These are phyloP conservation scores for Grapholita molesta DNA, from an alignment of 1,140 invertebrate species.

Conservation along the genomic window DNA sequence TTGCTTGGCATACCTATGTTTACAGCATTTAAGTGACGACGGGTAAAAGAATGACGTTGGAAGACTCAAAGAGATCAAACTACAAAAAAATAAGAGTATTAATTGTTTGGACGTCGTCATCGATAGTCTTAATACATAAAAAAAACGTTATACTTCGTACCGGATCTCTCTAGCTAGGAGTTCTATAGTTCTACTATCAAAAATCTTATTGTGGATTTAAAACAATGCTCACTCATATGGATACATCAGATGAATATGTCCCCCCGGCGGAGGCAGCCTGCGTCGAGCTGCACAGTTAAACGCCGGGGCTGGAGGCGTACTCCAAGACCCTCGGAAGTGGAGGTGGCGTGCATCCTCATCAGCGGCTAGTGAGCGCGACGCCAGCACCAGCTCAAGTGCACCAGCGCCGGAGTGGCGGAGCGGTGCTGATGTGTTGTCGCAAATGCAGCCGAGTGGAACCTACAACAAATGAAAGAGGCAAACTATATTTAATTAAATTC, in stretches of 20 bases:
- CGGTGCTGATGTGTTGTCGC: conserved; percentile 79
- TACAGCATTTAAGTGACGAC: no score
- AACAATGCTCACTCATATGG: conserved; percentile 75
- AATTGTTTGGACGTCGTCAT: no score
- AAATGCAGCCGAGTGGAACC: conserved; percentile 83
- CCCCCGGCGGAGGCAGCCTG: conserved; percentile 81
- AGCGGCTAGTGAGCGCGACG: conserved; percentile 76
- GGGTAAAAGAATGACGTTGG: no score
- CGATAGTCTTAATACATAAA: no score
- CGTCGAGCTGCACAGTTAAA: conserved; percentile 41
- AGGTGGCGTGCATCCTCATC: conserved; percentile 85
- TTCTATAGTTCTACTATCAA: not conserved
- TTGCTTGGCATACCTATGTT: no score
- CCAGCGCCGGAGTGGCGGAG: conserved; percentile 35
- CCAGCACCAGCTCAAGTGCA: conserved; percentile 69
- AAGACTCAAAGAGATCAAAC: no score
- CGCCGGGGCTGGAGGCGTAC: conserved; percentile 55
- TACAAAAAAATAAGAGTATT: no score
- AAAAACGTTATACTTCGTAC: no score
- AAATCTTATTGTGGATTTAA: not conserved
- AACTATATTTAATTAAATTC: no score
- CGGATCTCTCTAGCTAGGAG: no score
- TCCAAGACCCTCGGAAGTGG: conserved; percentile 84
- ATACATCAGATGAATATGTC: conserved; percentile 78
- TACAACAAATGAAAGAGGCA: conserved; percentile 37